Evolutionary conservation across 2,797 vertebrate genomes (phyloP).

Genomic region (Cyclopterus lumpus): DNA sequence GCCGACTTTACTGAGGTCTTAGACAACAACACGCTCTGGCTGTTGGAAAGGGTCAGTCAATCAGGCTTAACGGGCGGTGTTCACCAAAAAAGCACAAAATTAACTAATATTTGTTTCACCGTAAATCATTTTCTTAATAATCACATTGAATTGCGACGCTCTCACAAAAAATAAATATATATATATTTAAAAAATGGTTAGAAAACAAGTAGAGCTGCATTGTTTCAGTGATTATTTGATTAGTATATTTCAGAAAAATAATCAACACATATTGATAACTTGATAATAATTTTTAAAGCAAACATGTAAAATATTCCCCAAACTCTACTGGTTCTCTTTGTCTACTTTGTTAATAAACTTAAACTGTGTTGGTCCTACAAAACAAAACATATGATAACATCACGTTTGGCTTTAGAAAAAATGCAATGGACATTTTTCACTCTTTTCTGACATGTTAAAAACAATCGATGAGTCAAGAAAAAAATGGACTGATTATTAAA

Average conservation of each 20-base stretch:
- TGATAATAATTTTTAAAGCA: neutral
- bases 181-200: neutral
- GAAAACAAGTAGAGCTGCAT: neutral
- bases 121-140: neutral
- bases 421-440: neutral
- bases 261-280: neutral
- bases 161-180: neutral
- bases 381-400: neutral
- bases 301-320: neutral
- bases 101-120: neutral
- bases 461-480: neutral
- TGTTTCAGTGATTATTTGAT: neutral
- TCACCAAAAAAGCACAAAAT: neutral
- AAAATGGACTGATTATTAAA: neutral
- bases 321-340: neutral
- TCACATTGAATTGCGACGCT: neutral
- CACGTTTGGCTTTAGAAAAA: neutral
- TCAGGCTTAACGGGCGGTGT: neutral
- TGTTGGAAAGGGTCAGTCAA: neutral
- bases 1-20: conserved; percentile 40
- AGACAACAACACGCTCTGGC: conserved; percentile 25
- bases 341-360: neutral
- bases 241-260: neutral
- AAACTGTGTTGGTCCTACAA: neutral
- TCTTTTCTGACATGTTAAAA: neutral